Base-by-base conservation (phyloP, 1,140 invertebrate species). In the Lutraria rhynchaena region DNA sequence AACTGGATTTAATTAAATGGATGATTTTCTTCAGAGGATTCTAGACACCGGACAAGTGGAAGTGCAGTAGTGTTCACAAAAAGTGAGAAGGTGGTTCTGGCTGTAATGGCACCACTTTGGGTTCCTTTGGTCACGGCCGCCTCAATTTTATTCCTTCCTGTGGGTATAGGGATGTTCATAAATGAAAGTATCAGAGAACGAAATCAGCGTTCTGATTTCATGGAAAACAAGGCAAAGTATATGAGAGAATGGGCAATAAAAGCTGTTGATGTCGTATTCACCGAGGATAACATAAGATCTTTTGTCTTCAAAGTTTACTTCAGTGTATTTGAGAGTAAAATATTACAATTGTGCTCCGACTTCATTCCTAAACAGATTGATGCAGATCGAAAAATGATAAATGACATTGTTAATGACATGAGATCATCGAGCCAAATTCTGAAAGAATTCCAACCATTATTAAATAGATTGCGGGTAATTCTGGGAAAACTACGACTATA, bases 361-460 rank as follows among this genome's bases (percentile, higher is more conserved):
- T 53, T 75, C 4, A 86, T 86, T 37, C 85, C 85, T 37, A 46
- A 78, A 44, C 83, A 83, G 41, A 86, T 86, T 44, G 46, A 57
- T 35, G 83, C 83, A 3, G 85, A 86, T 44, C 37, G 73, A 63
- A 33, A 82, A 31, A 51, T 76, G 1, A 74, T 86, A 19, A 58
- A 70, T 37, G 49, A 73, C 27, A 86, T 86, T 33, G 51, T 61
- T 7, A 78, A 81, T 46, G 85, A 86, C n/a, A 37, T 51, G 19
- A 55, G 85, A 11, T 37, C 67, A n/a, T 84, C 85, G 0, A 55
- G 69, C 3, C 29, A 76, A 24, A 82, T 86, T 1, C 11, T 76
- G 15, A 19, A 67, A 31, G 60, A 83, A 19, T 86, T 83, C 29
- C 46, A 69, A 19, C 85, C 85, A 0, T 19, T 85, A 7, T 60